A percentile compares a stretch with the other conserved stretches of the same genome.
Conservation (phyloP, 2,888 invertebrate species). For the Drosophila kanekoi region DNA sequence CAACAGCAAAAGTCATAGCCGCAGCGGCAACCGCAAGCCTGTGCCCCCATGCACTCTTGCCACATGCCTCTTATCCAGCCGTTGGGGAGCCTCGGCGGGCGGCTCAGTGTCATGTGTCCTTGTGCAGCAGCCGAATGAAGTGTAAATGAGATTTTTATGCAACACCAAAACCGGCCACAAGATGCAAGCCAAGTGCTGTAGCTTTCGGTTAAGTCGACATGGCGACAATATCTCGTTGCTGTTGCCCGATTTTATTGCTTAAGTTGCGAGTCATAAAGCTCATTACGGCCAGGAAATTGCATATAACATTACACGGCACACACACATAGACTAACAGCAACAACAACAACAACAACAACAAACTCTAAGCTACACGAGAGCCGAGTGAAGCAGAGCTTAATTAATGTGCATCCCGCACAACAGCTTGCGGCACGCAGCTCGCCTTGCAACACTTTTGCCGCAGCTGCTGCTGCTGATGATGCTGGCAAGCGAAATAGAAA, state of each 20-base stretch:
- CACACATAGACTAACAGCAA: constrained; percentile 24
- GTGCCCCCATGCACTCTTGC: neutral
- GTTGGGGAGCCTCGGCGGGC: constrained; percentile 21
- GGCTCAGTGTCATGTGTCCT: constrained; percentile 52
- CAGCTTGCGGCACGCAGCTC: constrained; percentile 51
- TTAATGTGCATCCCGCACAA: constrained; percentile 62
- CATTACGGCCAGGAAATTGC: constrained; percentile 77
- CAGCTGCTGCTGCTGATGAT: constrained; percentile 11
- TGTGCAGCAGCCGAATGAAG: constrained; percentile 58
- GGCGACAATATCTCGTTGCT: constrained; percentile 32
- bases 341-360: no score
- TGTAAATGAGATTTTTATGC: constrained; percentile 79
- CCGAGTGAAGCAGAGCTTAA: constrained; percentile 64
- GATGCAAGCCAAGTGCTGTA: constrained; percentile 63
- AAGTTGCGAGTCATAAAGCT: constrained; percentile 76
- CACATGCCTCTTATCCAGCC: constrained; percentile 4
- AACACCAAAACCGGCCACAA: constrained; percentile 75
- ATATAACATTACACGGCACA: constrained; percentile 56
- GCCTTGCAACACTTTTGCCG: constrained; percentile 56
- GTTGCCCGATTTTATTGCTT: constrained; percentile 64
- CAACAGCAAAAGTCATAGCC: constrained; percentile 64
- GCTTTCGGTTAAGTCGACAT: constrained; percentile 48
- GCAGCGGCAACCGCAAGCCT: constrained; percentile 49
- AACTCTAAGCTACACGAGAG: constrained; percentile 38
- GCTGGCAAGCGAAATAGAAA: constrained; percentile 48